phyloP scores from a whole-genome alignment of 2,113 vertebrate species.

The Pyrgilauda ruficollis region DNA sequence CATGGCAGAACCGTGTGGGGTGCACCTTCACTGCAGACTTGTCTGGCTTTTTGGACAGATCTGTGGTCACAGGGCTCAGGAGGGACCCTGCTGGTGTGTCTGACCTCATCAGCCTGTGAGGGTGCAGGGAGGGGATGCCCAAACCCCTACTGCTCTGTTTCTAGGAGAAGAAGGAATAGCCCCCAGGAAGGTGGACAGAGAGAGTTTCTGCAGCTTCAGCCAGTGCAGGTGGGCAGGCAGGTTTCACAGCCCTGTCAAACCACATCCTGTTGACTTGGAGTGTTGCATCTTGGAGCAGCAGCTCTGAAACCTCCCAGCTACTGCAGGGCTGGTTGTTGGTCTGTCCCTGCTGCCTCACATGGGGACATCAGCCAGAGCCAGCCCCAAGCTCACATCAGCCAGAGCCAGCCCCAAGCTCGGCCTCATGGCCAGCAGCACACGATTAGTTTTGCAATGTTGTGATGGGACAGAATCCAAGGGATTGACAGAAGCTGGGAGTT shows the following conservation, averaged over 20 bases:
- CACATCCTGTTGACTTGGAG: not conserved
- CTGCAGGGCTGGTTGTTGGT: not conserved
- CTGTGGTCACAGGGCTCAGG: not conserved
- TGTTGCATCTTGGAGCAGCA: not conserved
- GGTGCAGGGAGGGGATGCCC: not conserved
- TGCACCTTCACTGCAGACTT: not conserved
- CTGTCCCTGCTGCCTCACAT: not conserved
- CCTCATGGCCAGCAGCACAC: not conserved
- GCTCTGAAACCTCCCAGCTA: not conserved
- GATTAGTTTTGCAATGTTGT: not conserved
- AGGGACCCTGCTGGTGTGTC: not conserved
- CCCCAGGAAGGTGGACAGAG: not conserved
- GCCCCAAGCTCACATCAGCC: not conserved
- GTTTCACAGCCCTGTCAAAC: not conserved
- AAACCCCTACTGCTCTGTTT: not conserved
- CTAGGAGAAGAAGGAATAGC: not conserved
- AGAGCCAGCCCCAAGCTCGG: not conserved
- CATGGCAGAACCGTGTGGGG: accelerated
- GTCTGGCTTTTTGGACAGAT: not conserved
- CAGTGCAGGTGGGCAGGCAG: not conserved
- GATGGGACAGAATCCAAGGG: not conserved
- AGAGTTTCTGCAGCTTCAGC: not conserved
- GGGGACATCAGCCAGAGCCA: not conserved
- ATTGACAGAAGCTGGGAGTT: not conserved
- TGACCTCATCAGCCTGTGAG: not conserved